These are phyloP conservation scores for Hystrix brachyura DNA, from an alignment of 2,113 vertebrate species.

Conservation along the genomic window DNA sequence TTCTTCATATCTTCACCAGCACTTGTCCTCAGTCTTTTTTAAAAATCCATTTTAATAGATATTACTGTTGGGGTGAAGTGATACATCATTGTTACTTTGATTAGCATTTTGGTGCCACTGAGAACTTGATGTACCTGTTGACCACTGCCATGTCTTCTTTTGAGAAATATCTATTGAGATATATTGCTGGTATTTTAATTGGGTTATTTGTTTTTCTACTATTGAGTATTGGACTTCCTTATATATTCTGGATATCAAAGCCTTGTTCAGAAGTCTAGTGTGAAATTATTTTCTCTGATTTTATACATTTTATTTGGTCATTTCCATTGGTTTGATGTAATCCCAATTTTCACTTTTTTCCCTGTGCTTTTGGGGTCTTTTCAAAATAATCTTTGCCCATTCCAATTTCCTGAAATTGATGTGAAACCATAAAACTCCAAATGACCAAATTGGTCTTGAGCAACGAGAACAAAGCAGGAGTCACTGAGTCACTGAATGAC, in stretches of 20 bases:
- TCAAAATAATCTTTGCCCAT: not conserved
- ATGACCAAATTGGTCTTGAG: not conserved
- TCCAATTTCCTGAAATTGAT: not conserved
- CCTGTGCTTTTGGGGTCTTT: not conserved
- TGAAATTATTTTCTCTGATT: not conserved
- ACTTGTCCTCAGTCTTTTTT: not conserved
- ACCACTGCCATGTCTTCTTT: not conserved
- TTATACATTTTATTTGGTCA: not conserved
- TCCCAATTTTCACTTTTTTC: not conserved
- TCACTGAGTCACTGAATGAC: not conserved
- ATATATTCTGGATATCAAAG: not conserved
- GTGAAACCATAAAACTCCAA: not conserved
- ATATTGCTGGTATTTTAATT: not conserved
- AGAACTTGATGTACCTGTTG: not conserved
- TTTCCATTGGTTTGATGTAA: not conserved
- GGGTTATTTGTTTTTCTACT: not conserved
- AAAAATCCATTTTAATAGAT: not conserved
- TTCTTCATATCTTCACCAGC: not conserved
- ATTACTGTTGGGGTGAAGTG: not conserved
- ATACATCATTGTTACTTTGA: not conserved
- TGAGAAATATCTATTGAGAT: not conserved
- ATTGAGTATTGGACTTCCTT: not conserved
- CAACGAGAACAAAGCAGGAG: not conserved
- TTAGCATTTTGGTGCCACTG: not conserved
- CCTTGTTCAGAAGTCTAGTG: not conserved